Percentiles rank a stretch among this genome's conserved stretches.
Conservation (phyloP, 2,113 vertebrate genomes). For the Cochlearius cochlearius region DNA sequence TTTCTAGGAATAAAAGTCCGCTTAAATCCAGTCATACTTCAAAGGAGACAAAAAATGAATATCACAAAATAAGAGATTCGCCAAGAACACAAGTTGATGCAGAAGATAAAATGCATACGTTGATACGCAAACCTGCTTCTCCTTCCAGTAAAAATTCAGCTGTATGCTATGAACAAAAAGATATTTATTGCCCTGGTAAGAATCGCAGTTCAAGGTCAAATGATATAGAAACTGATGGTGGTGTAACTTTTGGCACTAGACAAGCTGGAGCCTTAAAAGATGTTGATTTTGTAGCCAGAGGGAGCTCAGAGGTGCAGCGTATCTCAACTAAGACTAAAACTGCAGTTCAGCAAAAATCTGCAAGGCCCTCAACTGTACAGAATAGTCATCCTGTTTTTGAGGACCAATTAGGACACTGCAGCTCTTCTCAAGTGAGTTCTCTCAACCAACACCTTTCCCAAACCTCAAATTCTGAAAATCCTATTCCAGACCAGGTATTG, state of each 20-base stretch:
- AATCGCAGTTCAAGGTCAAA: not conserved
- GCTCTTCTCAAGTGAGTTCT: slow-evolving; percentile 2
- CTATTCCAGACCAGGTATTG: not conserved
- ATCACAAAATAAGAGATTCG: not conserved
- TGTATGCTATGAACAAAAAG: not conserved
- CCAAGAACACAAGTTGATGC: not conserved
- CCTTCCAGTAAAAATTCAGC: slow-evolving; percentile 27
- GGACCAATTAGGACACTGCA: slow-evolving; percentile 53
- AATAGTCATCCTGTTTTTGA: slow-evolving; percentile 18
- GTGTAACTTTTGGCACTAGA: not conserved
- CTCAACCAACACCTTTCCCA: slow-evolving; percentile 10
- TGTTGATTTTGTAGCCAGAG: slow-evolving; percentile 81
- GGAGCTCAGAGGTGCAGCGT: slow-evolving; percentile 68
- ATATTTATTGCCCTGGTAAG: not conserved
- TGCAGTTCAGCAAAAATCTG: slow-evolving; percentile 73
- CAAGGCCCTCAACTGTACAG: slow-evolving; percentile 46
- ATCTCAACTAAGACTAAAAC: slow-evolving; percentile 75
- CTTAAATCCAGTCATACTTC: slow-evolving; percentile 19
- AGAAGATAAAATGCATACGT: slow-evolving; percentile 43
- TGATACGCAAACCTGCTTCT: not conserved
- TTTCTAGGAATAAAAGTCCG: not conserved
- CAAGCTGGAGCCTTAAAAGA: slow-evolving; percentile 53
- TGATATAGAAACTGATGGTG: slow-evolving; percentile 60
- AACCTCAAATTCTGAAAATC: not conserved
- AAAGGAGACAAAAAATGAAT: slow-evolving; percentile 39